Evolutionary conservation across 2,113 vertebrate species (phyloP), one percentile per base, ranked within the genome.

Genomic region (Lagenorhynchus albirostris): DNA sequence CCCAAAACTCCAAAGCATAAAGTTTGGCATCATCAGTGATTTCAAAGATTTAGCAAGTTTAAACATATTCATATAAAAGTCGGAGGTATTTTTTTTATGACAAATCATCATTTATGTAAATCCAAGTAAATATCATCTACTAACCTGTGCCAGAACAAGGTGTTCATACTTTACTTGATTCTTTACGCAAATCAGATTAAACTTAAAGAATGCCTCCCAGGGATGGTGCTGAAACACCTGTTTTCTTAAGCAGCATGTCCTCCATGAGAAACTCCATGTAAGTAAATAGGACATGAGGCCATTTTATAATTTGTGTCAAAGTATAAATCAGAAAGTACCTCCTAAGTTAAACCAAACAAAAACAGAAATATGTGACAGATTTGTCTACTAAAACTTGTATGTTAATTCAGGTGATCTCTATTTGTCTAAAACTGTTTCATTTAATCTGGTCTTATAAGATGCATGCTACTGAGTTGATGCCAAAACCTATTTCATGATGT

Each of bases 241-340:
- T 98, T 98, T 98, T 98, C 98, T 98, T 98, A 98, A 98, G 97
- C 98, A 98, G 91, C 88, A 95, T 86, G 96, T 87, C 95, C 98
- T 98, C 95, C 36, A 85, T 98, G 98, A 98, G 98, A 99, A 98
- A 96, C 98, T 98, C 98, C 98, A 98, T 98, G 97, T 97, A 97
- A 97, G 89, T 95, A 96, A 84, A 98, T 95, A 95, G 95, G 97
- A 93, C 84, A 93, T 47, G 96, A 96, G 36, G 76, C 94, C 77
- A 98, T 83, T 91, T 97, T 86, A 83, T 60, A 83, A 50, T 41
- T n/a, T 97, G 96, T 98, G 97, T 97, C 98, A 98, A 98, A 92
- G 76, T 96, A 98, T 53, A 89, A 97, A 98, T 96, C 83, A 95
- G 84, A 98, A 96, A 93, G 36, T 58, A 73, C n/a, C 81, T 98